phyloP scores from a whole-genome alignment of 2,113 vertebrate species.

The Casuarius casuarius region DNA sequence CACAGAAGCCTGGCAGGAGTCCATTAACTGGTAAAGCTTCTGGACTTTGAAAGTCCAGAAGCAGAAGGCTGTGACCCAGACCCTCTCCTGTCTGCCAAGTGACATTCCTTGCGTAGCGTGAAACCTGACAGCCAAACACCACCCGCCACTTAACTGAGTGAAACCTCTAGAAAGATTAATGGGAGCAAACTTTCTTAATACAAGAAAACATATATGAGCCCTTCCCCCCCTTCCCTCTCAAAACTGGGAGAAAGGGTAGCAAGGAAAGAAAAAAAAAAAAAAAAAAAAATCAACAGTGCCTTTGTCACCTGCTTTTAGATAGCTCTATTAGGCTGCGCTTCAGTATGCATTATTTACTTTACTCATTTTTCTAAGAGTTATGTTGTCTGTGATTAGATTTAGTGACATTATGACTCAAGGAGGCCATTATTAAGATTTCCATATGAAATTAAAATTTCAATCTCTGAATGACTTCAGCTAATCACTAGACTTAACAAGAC shows the following conservation, averaged over 20 bases:
- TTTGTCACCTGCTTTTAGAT: not conserved
- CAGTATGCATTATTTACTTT: slow-evolving; percentile 46
- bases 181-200: not conserved
- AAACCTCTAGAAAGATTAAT: not conserved
- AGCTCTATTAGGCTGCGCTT: not conserved
- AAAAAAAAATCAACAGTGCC: not conserved
- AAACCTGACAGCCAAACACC: not conserved
- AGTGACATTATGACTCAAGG: slow-evolving; percentile 60
- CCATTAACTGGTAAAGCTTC: not conserved
- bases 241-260: too few species aligned
- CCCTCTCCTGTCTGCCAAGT: accelerated
- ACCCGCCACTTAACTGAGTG: accelerated
- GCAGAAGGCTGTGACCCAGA: not conserved
- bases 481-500: slow-evolving; percentile 10
- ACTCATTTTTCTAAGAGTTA: slow-evolving; percentile 38
- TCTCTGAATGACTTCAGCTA: slow-evolving; percentile 53
- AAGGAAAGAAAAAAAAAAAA: not conserved
- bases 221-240: not conserved
- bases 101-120: accelerated
- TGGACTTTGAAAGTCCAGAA: accelerated
- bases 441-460: slow-evolving; percentile 66
- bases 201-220: not conserved
- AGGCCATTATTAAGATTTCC: slow-evolving; percentile 60
- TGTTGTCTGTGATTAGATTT: slow-evolving; percentile 37
- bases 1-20: not conserved